phyloP scores from a whole-genome alignment of 1,140 invertebrate species.

The Trichogramma pretiosum region DNA sequence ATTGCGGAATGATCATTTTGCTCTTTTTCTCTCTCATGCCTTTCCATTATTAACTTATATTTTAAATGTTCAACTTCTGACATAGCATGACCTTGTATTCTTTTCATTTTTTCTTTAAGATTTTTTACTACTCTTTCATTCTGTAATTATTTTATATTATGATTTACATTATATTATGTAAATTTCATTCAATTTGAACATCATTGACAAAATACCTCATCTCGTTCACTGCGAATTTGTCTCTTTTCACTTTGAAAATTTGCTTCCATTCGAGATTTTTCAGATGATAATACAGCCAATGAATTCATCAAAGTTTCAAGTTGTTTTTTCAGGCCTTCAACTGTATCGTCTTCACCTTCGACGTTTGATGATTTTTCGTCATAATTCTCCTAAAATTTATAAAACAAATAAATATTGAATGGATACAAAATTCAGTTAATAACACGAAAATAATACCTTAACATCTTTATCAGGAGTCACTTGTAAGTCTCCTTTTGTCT shows the following conservation, averaged over 20 bases:
- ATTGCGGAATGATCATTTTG: constrained; percentile 64
- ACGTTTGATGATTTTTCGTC: not conserved
- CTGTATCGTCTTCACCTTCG: constrained; percentile 24
- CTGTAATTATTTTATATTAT: constrained; percentile 37
- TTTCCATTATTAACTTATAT: constrained; percentile 63
- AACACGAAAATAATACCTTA: too few species aligned
- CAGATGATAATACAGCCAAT: constrained; percentile 66
- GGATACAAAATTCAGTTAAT: too few species aligned
- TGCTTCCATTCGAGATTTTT: constrained; percentile 76
- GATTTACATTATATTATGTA: constrained; percentile 5
- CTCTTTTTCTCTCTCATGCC: constrained; percentile 70
- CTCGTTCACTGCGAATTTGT: constrained; percentile 58
- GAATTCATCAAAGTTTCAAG: constrained; percentile 64
- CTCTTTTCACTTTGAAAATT: constrained; percentile 73
- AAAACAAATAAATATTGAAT: too few species aligned
- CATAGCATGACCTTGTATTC: constrained; percentile 47
- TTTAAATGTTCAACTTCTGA: constrained; percentile 59
- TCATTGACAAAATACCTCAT: constrained; percentile 37
- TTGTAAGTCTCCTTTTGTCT: not conserved
- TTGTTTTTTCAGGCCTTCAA: constrained; percentile 46
- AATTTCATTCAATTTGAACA: constrained; percentile 5
- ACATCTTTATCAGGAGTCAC: too few species aligned
- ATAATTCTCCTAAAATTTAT: too few species aligned
- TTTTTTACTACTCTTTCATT: constrained; percentile 57
- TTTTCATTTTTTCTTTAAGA: constrained; percentile 53